A percentile compares a stretch with the other conserved stretches of the same genome.
These are phyloP conservation scores for Ptilorrhoa leucosticta DNA, from an alignment of 2,113 vertebrate genomes.

Conservation along the genomic window DNA sequence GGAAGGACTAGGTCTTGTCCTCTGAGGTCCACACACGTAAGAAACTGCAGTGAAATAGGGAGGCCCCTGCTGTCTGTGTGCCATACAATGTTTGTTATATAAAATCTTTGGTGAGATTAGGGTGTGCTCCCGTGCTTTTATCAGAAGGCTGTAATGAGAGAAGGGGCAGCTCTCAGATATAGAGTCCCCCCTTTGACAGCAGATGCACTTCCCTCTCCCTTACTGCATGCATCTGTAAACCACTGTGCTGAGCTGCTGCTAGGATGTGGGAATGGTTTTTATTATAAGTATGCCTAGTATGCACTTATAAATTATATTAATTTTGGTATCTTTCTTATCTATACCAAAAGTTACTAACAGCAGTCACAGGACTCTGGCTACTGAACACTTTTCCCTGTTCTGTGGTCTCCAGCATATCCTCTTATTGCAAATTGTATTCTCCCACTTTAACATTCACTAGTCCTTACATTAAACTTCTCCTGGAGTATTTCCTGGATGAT, in stretches of 20 bases:
- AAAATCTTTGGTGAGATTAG: not conserved
- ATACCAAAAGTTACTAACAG: not conserved
- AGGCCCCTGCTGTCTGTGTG: not conserved
- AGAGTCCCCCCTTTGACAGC: not conserved
- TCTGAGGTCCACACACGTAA: not conserved
- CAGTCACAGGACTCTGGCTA: not conserved
- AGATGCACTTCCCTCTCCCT: not conserved
- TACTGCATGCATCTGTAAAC: rapidly evolving
- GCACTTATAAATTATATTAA: not conserved
- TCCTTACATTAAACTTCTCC: not conserved
- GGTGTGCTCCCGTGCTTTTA: not conserved
- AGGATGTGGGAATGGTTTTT: not conserved
- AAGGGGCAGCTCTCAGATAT: not conserved
- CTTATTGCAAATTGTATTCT: not conserved
- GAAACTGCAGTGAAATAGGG: not conserved
- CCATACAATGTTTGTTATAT: not conserved
- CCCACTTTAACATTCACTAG: not conserved
- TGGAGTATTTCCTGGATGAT: not conserved
- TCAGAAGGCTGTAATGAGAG: not conserved
- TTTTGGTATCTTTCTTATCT: not conserved
- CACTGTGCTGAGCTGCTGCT: rapidly evolving
- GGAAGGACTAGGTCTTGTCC: not conserved
- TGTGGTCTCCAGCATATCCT: not conserved
- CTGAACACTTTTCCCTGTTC: not conserved
- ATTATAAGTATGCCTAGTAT: not conserved